Evolutionary conservation across 1,140 invertebrate genomes (phyloP).

Genomic region (Achatina immaculata): DNA sequence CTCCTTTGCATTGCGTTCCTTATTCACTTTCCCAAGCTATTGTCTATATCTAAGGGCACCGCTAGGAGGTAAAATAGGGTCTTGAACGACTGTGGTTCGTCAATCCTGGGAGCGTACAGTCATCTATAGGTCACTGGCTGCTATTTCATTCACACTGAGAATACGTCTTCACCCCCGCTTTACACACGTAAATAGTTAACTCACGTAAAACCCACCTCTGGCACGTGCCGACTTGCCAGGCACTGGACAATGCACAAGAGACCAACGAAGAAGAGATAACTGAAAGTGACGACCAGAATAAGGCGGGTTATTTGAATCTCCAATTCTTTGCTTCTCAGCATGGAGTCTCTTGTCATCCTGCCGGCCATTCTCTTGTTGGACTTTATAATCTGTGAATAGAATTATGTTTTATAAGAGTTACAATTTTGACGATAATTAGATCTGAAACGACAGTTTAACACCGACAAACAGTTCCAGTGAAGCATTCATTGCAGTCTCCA

Average conservation of each 20-base stretch:
- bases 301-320: conserved; percentile 59
- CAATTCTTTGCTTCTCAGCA: conserved; percentile 49
- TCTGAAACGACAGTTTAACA: no score
- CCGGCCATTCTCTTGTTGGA: conserved; percentile 49
- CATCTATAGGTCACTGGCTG: background rate
- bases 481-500: no score
- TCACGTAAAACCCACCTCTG: background rate
- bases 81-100: background rate
- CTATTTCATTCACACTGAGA: no score
- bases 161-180: no score
- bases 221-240: conserved; percentile 53
- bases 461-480: no score
- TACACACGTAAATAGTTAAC: background rate
- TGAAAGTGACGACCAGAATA: conserved; percentile 58
- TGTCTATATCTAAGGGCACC: background rate
- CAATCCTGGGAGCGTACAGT: background rate
- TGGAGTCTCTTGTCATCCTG: conserved; percentile 46
- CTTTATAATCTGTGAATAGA: conserved; percentile 37
- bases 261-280: conserved; percentile 57
- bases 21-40: no score
- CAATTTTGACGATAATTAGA: no score
- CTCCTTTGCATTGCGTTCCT: no score
- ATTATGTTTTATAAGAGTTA: background rate
- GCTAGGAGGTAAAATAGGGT: background rate
- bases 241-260: conserved; percentile 61